Evolutionary conservation across 1,140 invertebrate genomes (phyloP).

Genomic region (Agrilus planipennis): DNA sequence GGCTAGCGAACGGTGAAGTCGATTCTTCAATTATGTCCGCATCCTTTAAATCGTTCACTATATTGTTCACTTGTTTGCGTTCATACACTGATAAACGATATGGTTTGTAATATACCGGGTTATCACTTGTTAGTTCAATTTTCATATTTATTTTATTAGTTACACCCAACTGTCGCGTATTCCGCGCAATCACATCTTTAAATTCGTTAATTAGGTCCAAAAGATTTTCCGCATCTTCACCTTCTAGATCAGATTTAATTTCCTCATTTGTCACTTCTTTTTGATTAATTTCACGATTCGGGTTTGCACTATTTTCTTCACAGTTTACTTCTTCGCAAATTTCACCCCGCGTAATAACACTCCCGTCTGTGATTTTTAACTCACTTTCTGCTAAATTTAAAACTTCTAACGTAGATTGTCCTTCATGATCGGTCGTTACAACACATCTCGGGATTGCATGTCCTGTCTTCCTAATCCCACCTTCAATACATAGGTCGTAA

Average conservation of each 20-base stretch:
- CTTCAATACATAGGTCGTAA: too few species aligned
- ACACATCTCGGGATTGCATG: background rate
- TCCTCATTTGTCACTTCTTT: too few species aligned
- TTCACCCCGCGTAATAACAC: background rate
- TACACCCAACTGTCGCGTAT: slow-evolving; percentile 1
- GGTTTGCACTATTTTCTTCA: too few species aligned
- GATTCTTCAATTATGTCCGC: slow-evolving; percentile 5
- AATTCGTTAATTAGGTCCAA: background rate
- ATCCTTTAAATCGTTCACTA: slow-evolving; percentile 1
- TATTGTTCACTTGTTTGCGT: slow-evolving; percentile 1
- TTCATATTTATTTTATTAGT: background rate
- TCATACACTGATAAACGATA: slow-evolving; percentile 2
- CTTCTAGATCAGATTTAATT: background rate
- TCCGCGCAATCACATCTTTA: background rate
- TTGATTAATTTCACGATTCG: too few species aligned
- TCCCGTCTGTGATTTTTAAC: background rate
- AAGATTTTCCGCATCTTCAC: background rate
- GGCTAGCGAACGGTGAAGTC: slow-evolving; percentile 1
- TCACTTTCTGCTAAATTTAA: background rate
- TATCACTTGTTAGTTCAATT: background rate
- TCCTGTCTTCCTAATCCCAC: too few species aligned
- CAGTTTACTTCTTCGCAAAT: background rate
- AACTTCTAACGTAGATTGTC: background rate
- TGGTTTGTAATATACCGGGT: background rate
- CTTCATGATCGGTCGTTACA: background rate